A percentile compares a stretch with the other conserved stretches of the same genome.
phyloP scores from a whole-genome alignment of 2,888 invertebrate species.

The Acanthopleura granulata region DNA sequence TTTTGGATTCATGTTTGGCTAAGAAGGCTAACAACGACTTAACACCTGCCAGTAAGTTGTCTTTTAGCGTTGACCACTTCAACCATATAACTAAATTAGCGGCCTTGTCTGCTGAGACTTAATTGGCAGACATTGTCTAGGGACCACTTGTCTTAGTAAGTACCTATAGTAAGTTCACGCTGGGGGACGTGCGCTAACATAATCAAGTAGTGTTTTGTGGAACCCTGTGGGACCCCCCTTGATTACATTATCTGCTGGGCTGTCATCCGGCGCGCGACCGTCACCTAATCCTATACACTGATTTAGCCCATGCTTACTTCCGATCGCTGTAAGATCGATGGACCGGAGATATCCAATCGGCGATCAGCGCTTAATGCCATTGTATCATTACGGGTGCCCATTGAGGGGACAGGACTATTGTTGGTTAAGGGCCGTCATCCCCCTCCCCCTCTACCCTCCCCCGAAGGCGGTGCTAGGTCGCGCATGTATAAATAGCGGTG shows the following conservation, averaged over 20 bases:
- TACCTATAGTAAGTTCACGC: background rate
- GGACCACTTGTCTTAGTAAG: background rate
- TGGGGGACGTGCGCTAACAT: background rate
- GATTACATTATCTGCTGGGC: background rate
- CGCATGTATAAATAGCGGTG: too few species aligned
- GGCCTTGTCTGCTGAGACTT: background rate
- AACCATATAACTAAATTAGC: too few species aligned
- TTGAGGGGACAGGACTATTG: constrained; percentile 3
- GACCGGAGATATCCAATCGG: background rate
- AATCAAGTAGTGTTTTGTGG: background rate
- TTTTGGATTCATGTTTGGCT: too few species aligned
- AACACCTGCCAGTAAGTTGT: too few species aligned
- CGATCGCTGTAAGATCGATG: background rate
- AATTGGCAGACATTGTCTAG: constrained; percentile 2
- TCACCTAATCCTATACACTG: background rate
- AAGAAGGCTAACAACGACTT: too few species aligned
- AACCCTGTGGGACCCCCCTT: background rate
- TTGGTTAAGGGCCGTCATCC: background rate
- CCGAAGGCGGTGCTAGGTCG: too few species aligned
- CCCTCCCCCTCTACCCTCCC: too few species aligned
- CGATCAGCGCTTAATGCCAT: background rate
- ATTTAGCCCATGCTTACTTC: background rate
- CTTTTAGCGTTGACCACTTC: too few species aligned
- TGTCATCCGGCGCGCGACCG: background rate
- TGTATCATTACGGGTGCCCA: constrained; percentile 1